Evolutionary conservation across 2,888 invertebrate species (phyloP).

Genomic region (Salpingus planirostris): DNA sequence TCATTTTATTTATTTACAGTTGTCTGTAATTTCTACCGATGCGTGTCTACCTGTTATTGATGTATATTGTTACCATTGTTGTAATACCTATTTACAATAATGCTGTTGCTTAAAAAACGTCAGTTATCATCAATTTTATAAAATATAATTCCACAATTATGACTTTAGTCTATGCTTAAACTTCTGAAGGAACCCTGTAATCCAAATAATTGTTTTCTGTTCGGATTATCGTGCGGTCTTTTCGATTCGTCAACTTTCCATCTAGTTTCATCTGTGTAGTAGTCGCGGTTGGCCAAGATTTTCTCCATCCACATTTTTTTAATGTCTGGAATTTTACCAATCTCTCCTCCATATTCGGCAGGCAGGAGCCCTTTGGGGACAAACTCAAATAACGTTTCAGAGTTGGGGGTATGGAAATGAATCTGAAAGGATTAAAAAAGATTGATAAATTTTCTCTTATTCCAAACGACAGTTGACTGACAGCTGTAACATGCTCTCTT

Average conservation of each 20-base stretch:
- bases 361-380: constrained; percentile 57
- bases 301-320: constrained; percentile 54
- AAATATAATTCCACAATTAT: too few species aligned
- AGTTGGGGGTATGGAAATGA: constrained; percentile 60
- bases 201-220: constrained; percentile 26
- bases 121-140: too few species aligned
- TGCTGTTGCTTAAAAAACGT: too few species aligned
- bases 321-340: constrained; percentile 51
- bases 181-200: constrained; percentile 52
- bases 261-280: constrained; percentile 43
- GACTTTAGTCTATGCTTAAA: constrained; percentile 48
- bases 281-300: constrained; percentile 51
- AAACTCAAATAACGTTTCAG: constrained; percentile 53
- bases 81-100: too few species aligned
- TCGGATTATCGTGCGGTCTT: constrained; percentile 36
- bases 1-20: too few species aligned
- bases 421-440: constrained; percentile 44
- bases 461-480: too few species aligned
- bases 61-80: too few species aligned
- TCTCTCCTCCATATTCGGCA: constrained; percentile 59
- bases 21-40: too few species aligned
- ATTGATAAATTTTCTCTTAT: too few species aligned
- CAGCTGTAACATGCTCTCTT: too few species aligned
- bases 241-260: constrained; percentile 53
- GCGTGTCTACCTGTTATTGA: too few species aligned